phyloP scores from a whole-genome alignment of 2,797 vertebrate species.

The Ispidina lecontei region DNA sequence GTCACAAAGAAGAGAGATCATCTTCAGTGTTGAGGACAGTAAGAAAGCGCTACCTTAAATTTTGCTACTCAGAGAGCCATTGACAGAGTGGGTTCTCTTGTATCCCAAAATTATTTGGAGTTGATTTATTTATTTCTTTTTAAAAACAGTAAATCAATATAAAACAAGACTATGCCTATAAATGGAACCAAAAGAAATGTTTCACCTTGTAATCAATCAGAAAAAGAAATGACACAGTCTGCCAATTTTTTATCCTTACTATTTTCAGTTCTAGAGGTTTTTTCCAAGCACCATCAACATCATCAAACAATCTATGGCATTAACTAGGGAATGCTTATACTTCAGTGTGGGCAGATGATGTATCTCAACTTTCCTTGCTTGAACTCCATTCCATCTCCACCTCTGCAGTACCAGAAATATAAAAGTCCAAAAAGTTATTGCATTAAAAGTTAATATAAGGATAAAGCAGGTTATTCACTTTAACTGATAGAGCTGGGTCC shows the following conservation, averaged over 20 bases:
- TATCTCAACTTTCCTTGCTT: background rate
- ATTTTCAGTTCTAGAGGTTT: conserved; percentile 17
- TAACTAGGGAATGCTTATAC: background rate
- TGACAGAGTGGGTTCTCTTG: background rate
- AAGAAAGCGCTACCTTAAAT: background rate
- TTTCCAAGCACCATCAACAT: background rate
- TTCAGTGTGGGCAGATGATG: background rate
- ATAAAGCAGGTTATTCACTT: conserved; percentile 11
- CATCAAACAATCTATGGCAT: background rate
- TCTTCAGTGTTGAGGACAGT: background rate
- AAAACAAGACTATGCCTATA: conserved; percentile 13
- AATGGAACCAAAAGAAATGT: background rate
- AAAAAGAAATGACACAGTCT: background rate
- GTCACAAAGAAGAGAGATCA: background rate
- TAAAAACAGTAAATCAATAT: conserved; percentile 5
- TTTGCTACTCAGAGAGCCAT: background rate
- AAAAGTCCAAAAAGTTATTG: background rate
- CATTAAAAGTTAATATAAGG: background rate
- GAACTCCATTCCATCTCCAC: background rate
- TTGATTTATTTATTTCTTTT: background rate
- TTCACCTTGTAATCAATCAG: background rate
- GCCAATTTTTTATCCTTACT: background rate
- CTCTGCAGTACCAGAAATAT: background rate
- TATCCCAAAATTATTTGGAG: background rate
- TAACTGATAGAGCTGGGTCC: background rate